Evolutionary conservation across 2,797 vertebrate species (phyloP).

Genomic region (Rhinogobio ventralis): DNA sequence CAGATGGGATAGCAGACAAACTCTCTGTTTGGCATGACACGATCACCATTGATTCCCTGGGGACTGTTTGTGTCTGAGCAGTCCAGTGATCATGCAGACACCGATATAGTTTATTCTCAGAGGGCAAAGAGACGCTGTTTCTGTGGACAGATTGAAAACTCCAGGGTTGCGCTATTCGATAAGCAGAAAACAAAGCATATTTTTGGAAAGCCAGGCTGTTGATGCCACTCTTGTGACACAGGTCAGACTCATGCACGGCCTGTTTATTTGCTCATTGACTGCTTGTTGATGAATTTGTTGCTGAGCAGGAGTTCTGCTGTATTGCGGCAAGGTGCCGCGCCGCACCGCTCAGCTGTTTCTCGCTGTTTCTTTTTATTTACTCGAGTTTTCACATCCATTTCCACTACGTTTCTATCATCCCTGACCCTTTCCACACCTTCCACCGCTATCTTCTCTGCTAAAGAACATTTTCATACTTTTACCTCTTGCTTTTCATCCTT

Average conservation of each 20-base stretch:
- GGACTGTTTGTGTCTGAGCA: no score
- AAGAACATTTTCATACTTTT: slow-evolving; percentile 66
- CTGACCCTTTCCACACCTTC: slow-evolving; percentile 50
- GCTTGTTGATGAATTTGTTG: slow-evolving; percentile 40
- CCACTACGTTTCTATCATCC: slow-evolving; percentile 59
- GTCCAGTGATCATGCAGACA: no score
- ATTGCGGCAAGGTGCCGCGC: slow-evolving; percentile 36
- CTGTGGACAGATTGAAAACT: not conserved
- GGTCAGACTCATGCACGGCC: not conserved
- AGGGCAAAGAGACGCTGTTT: slow-evolving; percentile 12
- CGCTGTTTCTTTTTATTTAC: slow-evolving; percentile 52
- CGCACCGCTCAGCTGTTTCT: slow-evolving; percentile 37
- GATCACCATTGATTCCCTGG: slow-evolving; percentile 45
- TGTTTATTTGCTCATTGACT: slow-evolving; percentile 55
- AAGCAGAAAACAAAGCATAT: slow-evolving; percentile 10
- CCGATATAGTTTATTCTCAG: not conserved
- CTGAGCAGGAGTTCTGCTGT: slow-evolving; percentile 32
- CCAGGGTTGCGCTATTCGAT: not conserved
- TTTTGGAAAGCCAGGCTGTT: slow-evolving; percentile 49
- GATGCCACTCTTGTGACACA: not conserved
- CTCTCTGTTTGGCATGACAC: slow-evolving; percentile 53
- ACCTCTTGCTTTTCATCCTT: not conserved
- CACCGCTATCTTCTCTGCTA: slow-evolving; percentile 54
- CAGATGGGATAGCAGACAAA: slow-evolving; percentile 63
- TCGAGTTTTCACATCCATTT: slow-evolving; percentile 42